Base-by-base conservation (phyloP, 2,797 vertebrate genomes). In the Pogoniulus pusillus region DNA sequence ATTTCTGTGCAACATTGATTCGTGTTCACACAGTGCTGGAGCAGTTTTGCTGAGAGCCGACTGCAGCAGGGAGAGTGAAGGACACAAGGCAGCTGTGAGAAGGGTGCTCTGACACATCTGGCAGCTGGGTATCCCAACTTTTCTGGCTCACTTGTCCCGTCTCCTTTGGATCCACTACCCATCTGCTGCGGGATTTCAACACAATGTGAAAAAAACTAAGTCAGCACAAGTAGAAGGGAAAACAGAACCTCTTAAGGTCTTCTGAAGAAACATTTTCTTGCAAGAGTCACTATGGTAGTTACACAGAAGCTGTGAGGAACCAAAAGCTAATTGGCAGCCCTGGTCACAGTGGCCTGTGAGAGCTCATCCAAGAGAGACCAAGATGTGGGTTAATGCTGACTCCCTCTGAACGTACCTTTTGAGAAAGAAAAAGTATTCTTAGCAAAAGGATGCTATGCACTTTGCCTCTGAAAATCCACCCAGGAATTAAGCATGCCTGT, bases 1-100 rank as follows among this genome's bases (percentile, higher is more conserved):
- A 49, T 97, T 98, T 95, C 94, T 97, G 78, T 97, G 94, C 63
- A 94, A 94, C 8, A 26, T 73, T 3, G 90, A 94, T 32, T 72
- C 74, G 30, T 70, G 47, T 66, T 94, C 62, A 53, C 96, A 90
- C 73, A 87, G 86, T 34, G 3, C 90, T 94, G 4, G 96, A 97
- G 87, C 97, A 98, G 73, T 96, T 98, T 64, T 94, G 97, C 3
- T 93, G 98, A 87, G 97, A 98, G 89, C 91, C 97, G 89, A 98
- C 97, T 89, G 97, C 96, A 10, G 96, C 97, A 16, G 96, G 97
- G 8, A 97, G 97, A 96, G 86, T 5, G 86, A 95, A 80, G 95
- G 96, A 47, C 94, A 97, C 1, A 77, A 98, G 91, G 94, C 92
- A 43, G 91, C 92, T 7, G 27, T 97, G 49, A 88, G 94, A 41